Percentiles rank a stretch among this genome's conserved stretches.
Conservation (phyloP, 1,140 invertebrate species). For the Hycleus phaleratus region DNA sequence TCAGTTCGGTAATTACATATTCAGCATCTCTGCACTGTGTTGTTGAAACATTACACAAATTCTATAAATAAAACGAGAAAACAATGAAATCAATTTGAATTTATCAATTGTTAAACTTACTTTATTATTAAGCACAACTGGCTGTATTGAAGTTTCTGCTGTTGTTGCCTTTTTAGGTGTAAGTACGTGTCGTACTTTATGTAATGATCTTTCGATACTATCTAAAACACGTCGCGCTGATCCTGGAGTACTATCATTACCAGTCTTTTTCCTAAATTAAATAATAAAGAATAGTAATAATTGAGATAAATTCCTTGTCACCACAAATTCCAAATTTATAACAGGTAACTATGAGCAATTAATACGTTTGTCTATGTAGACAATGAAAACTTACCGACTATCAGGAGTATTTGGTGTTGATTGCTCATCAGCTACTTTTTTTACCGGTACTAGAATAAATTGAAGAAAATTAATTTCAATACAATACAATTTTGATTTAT, state of each 20-base stretch:
- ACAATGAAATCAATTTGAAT: no score
- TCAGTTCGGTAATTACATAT: slow-evolving; percentile 54
- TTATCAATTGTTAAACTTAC: no score
- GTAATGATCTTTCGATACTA: slow-evolving; percentile 62
- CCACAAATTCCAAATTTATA: no score
- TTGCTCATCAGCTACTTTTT: no score
- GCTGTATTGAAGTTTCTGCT: slow-evolving; percentile 35
- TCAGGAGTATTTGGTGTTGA: no score
- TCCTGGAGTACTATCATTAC: slow-evolving; percentile 37
- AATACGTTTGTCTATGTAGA: no score
- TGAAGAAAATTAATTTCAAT: no score
- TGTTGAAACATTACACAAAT: slow-evolving; percentile 65
- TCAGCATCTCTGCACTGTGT: slow-evolving; percentile 60
- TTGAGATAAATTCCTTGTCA: background rate
- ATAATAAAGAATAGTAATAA: background rate
- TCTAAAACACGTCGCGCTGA: slow-evolving; percentile 57
- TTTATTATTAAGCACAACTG: slow-evolving; percentile 44
- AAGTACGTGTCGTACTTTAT: slow-evolving; percentile 59
- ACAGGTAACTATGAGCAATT: no score
- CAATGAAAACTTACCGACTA: no score
- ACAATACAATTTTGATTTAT: no score
- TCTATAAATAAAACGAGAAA: slow-evolving; percentile 42
- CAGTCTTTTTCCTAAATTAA: slow-evolving; percentile 14
- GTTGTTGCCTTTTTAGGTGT: slow-evolving; percentile 53
- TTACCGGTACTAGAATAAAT: no score